These are phyloP conservation scores for Lindbergichthys nudifrons DNA, from an alignment of 2,797 vertebrate species.

Conservation along the genomic window DNA sequence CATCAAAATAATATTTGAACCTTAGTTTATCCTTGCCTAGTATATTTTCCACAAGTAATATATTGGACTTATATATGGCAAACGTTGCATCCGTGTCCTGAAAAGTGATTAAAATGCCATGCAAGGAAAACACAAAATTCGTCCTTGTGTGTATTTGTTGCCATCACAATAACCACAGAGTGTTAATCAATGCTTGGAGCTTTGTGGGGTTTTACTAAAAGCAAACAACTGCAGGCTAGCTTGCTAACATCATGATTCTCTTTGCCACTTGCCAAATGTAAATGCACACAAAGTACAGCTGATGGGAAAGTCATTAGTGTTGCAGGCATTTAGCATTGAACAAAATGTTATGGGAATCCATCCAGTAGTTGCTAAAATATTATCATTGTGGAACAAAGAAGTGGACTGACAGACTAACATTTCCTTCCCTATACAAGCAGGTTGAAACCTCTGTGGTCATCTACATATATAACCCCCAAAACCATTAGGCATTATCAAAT, in stretches of 20 bases:
- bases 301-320: not conserved
- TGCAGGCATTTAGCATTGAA: not conserved
- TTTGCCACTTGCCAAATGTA: not conserved
- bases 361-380: not conserved
- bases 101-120: not conserved
- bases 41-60: not conserved
- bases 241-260: not conserved
- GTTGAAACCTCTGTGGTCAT: not conserved
- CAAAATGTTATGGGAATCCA: not conserved
- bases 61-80: not conserved
- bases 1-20: conserved; percentile 12
- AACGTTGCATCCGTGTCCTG: no score
- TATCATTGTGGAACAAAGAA: not conserved
- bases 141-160: not conserved
- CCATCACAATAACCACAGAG: not conserved
- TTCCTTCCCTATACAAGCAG: not conserved
- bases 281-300: not conserved
- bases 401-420: not conserved
- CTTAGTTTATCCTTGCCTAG: not conserved
- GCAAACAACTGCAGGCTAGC: not conserved
- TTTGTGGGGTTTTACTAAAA: not conserved
- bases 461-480: not conserved
- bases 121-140: not conserved
- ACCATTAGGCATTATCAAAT: not conserved
- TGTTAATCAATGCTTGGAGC: conserved; percentile 1